Conservation (phyloP, 1,140 invertebrate genomes). For the Heliothis virescens region DNA sequence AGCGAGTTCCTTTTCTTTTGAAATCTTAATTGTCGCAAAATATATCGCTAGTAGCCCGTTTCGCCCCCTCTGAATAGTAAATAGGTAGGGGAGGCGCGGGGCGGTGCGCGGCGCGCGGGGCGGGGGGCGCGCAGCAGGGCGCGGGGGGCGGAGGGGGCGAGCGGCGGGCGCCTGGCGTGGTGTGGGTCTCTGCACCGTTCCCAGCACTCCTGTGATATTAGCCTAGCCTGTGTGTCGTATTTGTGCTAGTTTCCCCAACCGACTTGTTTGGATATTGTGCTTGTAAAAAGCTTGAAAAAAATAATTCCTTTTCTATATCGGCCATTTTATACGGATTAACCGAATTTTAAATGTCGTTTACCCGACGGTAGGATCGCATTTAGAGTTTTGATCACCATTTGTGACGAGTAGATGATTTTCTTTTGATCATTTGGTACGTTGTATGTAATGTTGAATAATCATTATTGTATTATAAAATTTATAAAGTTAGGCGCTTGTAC, state of each 20-base stretch:
- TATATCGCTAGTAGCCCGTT: constrained; percentile 79
- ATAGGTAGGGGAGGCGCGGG: constrained; percentile 71
- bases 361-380: constrained; percentile 69
- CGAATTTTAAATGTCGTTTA: constrained; percentile 76
- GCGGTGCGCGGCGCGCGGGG: constrained; percentile 40
- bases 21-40: constrained; percentile 83
- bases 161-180: constrained; percentile 42
- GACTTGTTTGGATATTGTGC: constrained; percentile 78
- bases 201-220: constrained; percentile 85
- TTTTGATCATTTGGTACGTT: constrained; percentile 65
- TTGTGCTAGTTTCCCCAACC: constrained; percentile 82
- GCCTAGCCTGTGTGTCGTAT: constrained; percentile 84
- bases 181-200: constrained; percentile 69
- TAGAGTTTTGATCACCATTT: constrained; percentile 71
- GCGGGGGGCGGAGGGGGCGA: constrained; percentile 5
- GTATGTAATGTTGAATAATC: constrained; percentile 78
- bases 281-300: constrained; percentile 78
- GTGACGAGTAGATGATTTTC: constrained; percentile 68
- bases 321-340: constrained; percentile 81
- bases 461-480: constrained; percentile 68
- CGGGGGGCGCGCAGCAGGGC: constrained; percentile 44
- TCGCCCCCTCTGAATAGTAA: constrained; percentile 82
- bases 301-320: constrained; percentile 74
- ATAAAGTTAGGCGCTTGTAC: constrained; percentile 76
- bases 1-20: constrained; percentile 73